Base-by-base conservation (phyloP, 2,797 vertebrate genomes). In the Aeoliscus strigatus region DNA sequence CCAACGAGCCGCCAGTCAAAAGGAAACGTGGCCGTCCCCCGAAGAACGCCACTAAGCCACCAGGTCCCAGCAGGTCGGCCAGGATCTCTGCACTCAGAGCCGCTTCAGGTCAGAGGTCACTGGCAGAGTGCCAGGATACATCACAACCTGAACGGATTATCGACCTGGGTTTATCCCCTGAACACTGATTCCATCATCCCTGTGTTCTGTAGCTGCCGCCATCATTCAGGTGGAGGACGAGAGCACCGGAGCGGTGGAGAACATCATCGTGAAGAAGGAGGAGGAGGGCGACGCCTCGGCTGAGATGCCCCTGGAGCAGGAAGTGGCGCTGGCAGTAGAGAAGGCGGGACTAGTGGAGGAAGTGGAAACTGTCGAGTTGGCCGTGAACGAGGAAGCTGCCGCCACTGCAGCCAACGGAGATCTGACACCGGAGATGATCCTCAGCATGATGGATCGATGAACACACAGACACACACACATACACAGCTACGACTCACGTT, bases 391-490 rank as follows among this genome's bases (percentile, higher is more conserved):
- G 18, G 18, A 6, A 21, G 46, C 82, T 78, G 64, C 35, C 80
- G 29, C 32, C 82, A 0, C 93, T 17, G 91, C 93, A 9, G 90
- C 94, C 9, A 98, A 98, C 0, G 94, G 94, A 63, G 95, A 98
- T 79, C 91, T 99, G 70, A 98, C 96, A 10, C 94, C 96, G 2
- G 95, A 98, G 87, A 99, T 99, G 96, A 99, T 99, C 73, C 92
- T 99, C 49, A 98, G 95, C 85, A 97, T 98, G 94, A 99, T 99
- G 96, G 96, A 99, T 90, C 95, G 95, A 90, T 99, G 94, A 99
- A 21, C 18, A 21, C 18, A 21, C n/a, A n/a, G n/a, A n/a, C n/a
- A 21, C 18, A 21, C 18, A 21, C 3, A 21, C 18, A 21, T 21
- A 21, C 18, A 21, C 3, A 6, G 6, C 18, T 21, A 21, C 3